phyloP scores from a whole-genome alignment of 2,113 vertebrate genomes.

The Dryoscopus gambensis region DNA sequence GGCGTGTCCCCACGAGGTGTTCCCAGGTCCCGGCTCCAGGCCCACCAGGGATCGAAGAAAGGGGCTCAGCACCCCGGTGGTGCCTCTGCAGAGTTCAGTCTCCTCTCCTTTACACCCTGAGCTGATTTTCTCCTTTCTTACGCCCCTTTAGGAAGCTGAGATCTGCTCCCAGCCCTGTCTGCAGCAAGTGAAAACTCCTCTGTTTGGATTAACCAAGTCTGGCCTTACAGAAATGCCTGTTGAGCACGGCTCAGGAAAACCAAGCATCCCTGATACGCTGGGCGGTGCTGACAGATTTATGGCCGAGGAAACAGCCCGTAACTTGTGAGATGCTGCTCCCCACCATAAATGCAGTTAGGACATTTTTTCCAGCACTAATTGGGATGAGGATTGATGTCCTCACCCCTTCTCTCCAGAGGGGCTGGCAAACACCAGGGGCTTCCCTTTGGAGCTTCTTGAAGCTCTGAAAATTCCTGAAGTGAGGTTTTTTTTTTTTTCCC shows the following conservation, averaged over 20 bases:
- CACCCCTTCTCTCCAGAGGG: background rate
- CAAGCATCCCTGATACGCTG: rapidly evolving
- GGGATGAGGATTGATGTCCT: background rate
- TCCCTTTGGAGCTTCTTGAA: background rate
- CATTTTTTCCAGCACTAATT: background rate
- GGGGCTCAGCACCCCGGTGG: background rate
- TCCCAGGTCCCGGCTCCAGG: background rate
- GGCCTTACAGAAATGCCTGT: background rate
- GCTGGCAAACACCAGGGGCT: background rate
- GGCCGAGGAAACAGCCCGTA: background rate
- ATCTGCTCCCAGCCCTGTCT: background rate
- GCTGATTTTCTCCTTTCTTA: background rate
- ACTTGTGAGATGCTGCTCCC: background rate
- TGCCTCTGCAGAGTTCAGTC: rapidly evolving
- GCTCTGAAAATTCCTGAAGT: background rate
- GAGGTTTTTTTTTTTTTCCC: background rate
- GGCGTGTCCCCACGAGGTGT: rapidly evolving
- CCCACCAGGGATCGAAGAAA: no score
- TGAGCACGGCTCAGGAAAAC: background rate
- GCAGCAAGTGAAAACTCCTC: background rate
- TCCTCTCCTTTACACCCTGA: background rate
- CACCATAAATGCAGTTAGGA: background rate
- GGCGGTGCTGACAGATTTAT: background rate
- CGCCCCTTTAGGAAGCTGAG: background rate
- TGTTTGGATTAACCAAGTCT: background rate